Evolutionary conservation across 2,888 invertebrate genomes (phyloP).

Genomic region (Leistus spinibarbis): DNA sequence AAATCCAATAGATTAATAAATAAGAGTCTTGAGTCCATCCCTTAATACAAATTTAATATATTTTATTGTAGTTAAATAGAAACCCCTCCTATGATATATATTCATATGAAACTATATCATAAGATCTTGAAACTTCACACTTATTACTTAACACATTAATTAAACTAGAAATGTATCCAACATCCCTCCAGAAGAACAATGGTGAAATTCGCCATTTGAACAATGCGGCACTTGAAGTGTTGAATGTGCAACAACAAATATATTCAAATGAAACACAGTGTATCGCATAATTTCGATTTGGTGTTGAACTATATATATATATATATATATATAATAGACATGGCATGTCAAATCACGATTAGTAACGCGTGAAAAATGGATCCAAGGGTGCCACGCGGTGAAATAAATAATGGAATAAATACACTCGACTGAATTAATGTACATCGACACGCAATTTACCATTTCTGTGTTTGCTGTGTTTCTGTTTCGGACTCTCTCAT

Average conservation of each 20-base stretch:
- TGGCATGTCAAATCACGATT: slow-evolving; percentile 58
- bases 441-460: slow-evolving; percentile 52
- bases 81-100: background rate
- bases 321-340: slow-evolving; percentile 47
- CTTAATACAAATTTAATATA: background rate
- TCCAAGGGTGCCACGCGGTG: slow-evolving; percentile 49
- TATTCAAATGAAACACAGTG: background rate
- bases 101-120: background rate
- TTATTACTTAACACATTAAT: slow-evolving; percentile 35
- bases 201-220: background rate
- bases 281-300: slow-evolving; percentile 2
- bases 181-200: slow-evolving; percentile 14
- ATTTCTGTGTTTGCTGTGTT: slow-evolving; percentile 34
- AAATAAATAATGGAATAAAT: slow-evolving; percentile 57
- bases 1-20: no score
- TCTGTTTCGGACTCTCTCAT: background rate
- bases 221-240: slow-evolving; percentile 9
- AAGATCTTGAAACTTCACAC: slow-evolving; percentile 18
- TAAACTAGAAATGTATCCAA: slow-evolving; percentile 33
- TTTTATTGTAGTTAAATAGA: background rate
- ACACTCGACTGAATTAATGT: slow-evolving; percentile 55
- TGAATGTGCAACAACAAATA: background rate
- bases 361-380: slow-evolving; percentile 55
- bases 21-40: no score
- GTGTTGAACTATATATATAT: slow-evolving; percentile 43